phyloP scores from a whole-genome alignment of 2,113 vertebrate species.

The Muscicapa adusta region DNA sequence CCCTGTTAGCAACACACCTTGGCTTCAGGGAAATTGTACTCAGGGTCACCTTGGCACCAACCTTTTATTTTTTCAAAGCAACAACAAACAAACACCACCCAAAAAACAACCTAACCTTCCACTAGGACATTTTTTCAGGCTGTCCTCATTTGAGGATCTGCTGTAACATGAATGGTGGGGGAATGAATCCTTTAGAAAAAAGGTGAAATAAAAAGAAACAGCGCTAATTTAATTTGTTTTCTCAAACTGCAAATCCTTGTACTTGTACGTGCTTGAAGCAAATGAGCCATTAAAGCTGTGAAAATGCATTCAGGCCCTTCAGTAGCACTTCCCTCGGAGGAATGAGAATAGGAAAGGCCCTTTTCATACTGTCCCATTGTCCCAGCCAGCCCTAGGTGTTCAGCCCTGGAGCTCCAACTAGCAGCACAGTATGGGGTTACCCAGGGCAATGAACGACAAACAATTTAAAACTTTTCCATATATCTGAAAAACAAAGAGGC shows the following conservation, averaged over 20 bases:
- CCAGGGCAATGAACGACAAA: not conserved
- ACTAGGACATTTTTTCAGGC: not conserved
- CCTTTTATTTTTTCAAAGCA: not conserved
- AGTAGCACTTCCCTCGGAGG: not conserved
- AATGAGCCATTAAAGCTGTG: conserved; percentile 17
- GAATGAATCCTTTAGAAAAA: not conserved
- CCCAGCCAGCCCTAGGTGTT: not conserved
- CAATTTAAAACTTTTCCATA: conserved; percentile 39
- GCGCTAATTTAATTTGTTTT: conserved; percentile 55
- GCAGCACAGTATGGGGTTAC: not conserved
- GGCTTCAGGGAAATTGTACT: not conserved
- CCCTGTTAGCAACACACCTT: not conserved
- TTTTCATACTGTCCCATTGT: not conserved
- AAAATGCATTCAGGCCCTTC: not conserved
- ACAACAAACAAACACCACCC: too few relatives aligned
- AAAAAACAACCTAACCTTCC: not conserved
- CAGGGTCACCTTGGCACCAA: not conserved
- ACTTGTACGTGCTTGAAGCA: not conserved
- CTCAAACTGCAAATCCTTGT: conserved; percentile 20
- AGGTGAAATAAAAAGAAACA: not conserved
- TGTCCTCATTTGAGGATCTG: not conserved
- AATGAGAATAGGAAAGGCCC: not conserved
- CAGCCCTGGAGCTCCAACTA: not conserved
- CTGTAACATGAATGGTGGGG: not conserved
- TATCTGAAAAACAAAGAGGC: conserved; percentile 45